These are phyloP conservation scores for Parazoanthus atlanticus DNA, from an alignment of 92 coral and sea anemone species.

Conservation along the genomic window DNA sequence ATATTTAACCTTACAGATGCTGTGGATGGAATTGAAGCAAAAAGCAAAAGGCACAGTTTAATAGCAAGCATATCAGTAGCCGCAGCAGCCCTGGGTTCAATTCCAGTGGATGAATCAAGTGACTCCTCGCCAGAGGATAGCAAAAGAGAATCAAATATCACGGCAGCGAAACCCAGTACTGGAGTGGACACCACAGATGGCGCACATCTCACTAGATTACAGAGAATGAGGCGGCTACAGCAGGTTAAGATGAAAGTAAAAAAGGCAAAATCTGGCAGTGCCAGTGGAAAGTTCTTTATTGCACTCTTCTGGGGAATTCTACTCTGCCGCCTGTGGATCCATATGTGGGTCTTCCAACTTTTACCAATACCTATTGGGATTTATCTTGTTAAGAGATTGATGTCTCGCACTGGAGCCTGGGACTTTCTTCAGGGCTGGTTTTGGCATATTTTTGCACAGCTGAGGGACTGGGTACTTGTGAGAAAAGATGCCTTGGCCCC, in stretches of 20 bases:
- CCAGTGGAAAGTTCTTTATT: constrained; percentile 83
- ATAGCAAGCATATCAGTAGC: constrained; percentile 82
- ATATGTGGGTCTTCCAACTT: constrained; percentile 77
- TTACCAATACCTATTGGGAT: constrained; percentile 81
- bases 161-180: constrained; percentile 22
- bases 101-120: constrained; percentile 67
- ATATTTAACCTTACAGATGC: background rate
- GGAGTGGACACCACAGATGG: constrained; percentile 60
- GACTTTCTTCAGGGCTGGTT: constrained; percentile 54
- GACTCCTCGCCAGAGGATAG: constrained; percentile 63
- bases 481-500: constrained; percentile 90
- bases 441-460: constrained; percentile 48
- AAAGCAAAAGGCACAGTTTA: constrained; percentile 63
- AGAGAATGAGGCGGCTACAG: constrained; percentile 52
- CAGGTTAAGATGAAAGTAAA: constrained; percentile 51
- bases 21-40: constrained; percentile 39
- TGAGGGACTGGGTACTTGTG: constrained; percentile 72
- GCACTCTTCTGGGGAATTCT: constrained; percentile 95
- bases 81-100: constrained; percentile 71
- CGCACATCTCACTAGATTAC: constrained; percentile 45
- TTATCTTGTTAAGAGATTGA: constrained; percentile 71
- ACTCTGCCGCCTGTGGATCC: constrained; percentile 76
- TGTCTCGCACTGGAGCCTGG: constrained; percentile 75
- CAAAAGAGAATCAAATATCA: constrained; percentile 56
- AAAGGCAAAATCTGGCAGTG: constrained; percentile 49